Conservation (phyloP, 2,797 vertebrate species). For the Pipistrellus kuhlii region DNA sequence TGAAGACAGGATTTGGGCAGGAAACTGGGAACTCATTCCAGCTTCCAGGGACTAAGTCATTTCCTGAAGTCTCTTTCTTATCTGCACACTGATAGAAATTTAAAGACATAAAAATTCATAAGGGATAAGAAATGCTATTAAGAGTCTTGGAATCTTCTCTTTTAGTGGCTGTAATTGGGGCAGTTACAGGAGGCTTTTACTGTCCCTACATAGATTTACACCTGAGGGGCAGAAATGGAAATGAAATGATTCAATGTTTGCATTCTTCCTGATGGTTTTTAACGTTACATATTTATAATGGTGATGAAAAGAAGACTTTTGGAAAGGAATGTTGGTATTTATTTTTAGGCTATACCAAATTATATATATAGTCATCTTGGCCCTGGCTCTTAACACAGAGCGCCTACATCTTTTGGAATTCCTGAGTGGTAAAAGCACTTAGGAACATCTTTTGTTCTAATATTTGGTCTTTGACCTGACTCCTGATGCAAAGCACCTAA, state of each 20-base stretch:
- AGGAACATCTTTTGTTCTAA: background rate
- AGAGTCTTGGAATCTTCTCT: background rate
- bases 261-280: slow-evolving; percentile 4
- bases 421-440: background rate
- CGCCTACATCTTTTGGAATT: too few relatives aligned
- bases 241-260: background rate
- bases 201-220: background rate
- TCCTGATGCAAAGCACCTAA: background rate
- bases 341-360: background rate
- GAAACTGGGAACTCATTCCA: background rate
- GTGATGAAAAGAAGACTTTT: background rate
- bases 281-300: background rate
- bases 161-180: background rate
- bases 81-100: background rate
- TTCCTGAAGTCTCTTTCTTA: background rate
- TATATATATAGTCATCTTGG: background rate
- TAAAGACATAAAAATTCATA: background rate
- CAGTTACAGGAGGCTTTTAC: background rate
- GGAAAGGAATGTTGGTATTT: background rate
- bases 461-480: background rate
- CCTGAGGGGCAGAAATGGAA: background rate
- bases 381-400: background rate
- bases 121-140: background rate
- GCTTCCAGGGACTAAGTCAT: background rate
- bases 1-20: background rate